A percentile compares a stretch with the other conserved stretches of the same genome.
These are phyloP conservation scores for Sterrhoptilus dennistouni DNA, from an alignment of 2,113 vertebrate species.

Conservation along the genomic window DNA sequence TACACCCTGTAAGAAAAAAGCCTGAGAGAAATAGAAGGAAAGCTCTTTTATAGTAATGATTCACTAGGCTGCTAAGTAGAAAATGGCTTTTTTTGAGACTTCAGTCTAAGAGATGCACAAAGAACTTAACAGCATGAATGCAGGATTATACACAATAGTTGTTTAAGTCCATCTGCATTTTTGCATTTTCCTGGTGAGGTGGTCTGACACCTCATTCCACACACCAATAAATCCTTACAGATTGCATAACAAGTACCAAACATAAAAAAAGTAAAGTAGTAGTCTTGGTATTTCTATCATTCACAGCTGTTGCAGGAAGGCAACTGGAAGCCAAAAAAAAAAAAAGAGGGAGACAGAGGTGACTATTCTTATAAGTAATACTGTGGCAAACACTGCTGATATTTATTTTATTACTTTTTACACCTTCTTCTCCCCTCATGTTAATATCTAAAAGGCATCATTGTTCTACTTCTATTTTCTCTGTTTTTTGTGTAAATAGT, in stretches of 20 bases:
- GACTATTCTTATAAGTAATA: background rate
- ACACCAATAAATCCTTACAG: background rate
- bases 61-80: background rate
- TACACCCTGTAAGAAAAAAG: background rate
- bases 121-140: background rate
- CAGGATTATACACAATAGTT: background rate
- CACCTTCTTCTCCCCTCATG: fast-evolving
- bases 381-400: background rate
- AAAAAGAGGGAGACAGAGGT: background rate
- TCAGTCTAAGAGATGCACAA: background rate
- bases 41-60: background rate
- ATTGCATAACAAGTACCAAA: background rate
- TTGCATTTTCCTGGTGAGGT: background rate
- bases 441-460: background rate
- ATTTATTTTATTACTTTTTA: background rate
- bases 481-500: background rate
- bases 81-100: background rate
- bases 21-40: background rate
- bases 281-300: background rate
- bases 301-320: background rate
- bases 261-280: background rate
- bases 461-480: background rate
- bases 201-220: background rate
- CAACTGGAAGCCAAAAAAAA: background rate
- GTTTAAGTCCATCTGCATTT: background rate